Evolutionary conservation across 35 echinoderm and acorn worm species (phyloP), one percentile per base, ranked within the genome.

Genomic region (Lytechinus pictus): DNA sequence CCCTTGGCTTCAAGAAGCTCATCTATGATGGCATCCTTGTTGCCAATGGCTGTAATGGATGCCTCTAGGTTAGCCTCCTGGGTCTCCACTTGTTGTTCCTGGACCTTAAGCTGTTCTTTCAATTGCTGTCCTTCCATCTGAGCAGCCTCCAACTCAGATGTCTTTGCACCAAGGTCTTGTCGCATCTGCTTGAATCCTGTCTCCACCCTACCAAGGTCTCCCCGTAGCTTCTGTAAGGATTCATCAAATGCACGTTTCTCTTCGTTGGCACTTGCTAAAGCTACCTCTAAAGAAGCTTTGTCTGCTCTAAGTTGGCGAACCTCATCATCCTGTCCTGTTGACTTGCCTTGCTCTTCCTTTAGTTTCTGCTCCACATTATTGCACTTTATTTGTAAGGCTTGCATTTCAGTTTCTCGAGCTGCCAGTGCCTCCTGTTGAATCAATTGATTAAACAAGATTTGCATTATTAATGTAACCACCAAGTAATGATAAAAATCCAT

Each of bases 181-280:
- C 95, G 95, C 97, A 99, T 98, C 94, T 98, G 97, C 33, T 96
- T 97, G 94, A 98, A 99, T 54, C 95, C 96, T 54, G 97, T 94
- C 92, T 99, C 98, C 10, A 99, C 98, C 94, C 89, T 95, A 2
- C 94, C 97, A 92, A 98, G 97, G 94, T 99, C 98, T 28, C 87
- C 57, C 29, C 97, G 94, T 9, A 99, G 94, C 21, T 92, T 96
- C 87, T 99, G 98, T 52, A 97, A 61, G 8, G 98, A 96, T n/a
- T 95, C 93, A 54, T 99, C 98, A 93, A 99, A 98, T 10, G 96
- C 91, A 10, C 95, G 72, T 61, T 98, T 99, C 86, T 98, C 97
- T 91, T 97, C 96, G 52, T 97, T 99, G 44, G 97, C 98, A 7
- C 96, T 90, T 1, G 96, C 95, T 87, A 99, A 93, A 2, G 98